Evolutionary conservation across 2,113 vertebrate genomes (phyloP).

Genomic region (Actinemys pallida): DNA sequence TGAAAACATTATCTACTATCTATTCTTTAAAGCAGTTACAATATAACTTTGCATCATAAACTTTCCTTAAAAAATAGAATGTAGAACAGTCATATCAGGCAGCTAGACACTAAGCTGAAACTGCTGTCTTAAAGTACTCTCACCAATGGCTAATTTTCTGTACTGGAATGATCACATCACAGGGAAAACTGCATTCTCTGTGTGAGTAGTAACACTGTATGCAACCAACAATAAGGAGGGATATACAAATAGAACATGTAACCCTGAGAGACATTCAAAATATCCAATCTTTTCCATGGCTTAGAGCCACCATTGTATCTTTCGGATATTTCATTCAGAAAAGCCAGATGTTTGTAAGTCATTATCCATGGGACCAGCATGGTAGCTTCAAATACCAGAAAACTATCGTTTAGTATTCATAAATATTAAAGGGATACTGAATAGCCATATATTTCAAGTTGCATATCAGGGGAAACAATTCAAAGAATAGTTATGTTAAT

Average conservation of each 20-base stretch:
- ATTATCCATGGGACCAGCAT: fast-evolving
- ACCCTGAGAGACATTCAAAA: constrained; percentile 25
- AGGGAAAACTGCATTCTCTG: constrained; percentile 12
- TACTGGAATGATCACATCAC: neutral
- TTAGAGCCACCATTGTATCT: neutral
- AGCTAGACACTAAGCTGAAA: constrained; percentile 5
- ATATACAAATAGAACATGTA: constrained; percentile 32
- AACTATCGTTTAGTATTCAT: neutral
- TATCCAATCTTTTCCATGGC: neutral
- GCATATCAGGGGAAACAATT: neutral
- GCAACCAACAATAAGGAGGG: constrained; percentile 25
- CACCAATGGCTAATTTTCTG: constrained; percentile 54
- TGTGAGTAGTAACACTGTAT: constrained; percentile 42
- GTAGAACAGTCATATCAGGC: neutral
- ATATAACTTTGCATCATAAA: neutral
- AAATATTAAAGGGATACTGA: fast-evolving
- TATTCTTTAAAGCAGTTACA: neutral
- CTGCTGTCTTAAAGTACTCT: constrained; percentile 47
- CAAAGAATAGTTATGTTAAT: neutral
- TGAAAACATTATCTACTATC: no score
- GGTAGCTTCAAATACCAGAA: neutral
- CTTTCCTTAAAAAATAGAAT: neutral
- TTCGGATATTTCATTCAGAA: constrained; percentile 57
- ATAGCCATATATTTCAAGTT: neutral
- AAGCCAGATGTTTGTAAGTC: neutral